A percentile compares a stretch with the other conserved stretches of the same genome.
Conservation (phyloP, 2,113 vertebrate genomes). For the Ursus arctos region DNA sequence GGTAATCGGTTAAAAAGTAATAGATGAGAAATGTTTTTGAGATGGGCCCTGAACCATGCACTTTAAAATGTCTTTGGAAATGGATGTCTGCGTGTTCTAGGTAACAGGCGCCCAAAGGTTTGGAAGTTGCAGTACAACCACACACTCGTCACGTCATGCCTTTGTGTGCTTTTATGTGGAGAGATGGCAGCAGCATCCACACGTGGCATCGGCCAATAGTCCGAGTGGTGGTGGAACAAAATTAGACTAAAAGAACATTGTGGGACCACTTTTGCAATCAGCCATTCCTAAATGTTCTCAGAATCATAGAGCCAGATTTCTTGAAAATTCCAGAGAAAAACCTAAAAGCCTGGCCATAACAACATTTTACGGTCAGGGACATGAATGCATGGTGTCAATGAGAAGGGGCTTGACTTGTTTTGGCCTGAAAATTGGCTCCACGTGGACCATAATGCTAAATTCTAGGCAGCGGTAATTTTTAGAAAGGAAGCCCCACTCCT, state of each 20-base stretch:
- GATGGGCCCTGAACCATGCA: background rate
- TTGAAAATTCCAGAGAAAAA: background rate
- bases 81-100: background rate
- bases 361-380: background rate
- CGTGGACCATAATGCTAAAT: background rate
- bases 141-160: too few species aligned
- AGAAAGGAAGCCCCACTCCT: background rate
- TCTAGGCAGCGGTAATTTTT: background rate
- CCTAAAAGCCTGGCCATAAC: background rate
- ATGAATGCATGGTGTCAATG: background rate
- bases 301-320: background rate
- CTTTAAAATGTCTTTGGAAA: constrained; percentile 1
- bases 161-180: background rate
- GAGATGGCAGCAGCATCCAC: accelerated
- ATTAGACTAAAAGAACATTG: background rate
- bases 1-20: constrained; percentile 83
- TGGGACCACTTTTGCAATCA: background rate
- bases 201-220: accelerated
- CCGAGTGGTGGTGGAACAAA: background rate
- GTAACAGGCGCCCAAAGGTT: background rate
- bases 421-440: background rate
- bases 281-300: background rate
- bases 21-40: constrained; percentile 58
- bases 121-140: background rate
- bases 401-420: background rate